Evolutionary conservation across 2,113 vertebrate species (phyloP).

Genomic region (Cavia aperea): DNA sequence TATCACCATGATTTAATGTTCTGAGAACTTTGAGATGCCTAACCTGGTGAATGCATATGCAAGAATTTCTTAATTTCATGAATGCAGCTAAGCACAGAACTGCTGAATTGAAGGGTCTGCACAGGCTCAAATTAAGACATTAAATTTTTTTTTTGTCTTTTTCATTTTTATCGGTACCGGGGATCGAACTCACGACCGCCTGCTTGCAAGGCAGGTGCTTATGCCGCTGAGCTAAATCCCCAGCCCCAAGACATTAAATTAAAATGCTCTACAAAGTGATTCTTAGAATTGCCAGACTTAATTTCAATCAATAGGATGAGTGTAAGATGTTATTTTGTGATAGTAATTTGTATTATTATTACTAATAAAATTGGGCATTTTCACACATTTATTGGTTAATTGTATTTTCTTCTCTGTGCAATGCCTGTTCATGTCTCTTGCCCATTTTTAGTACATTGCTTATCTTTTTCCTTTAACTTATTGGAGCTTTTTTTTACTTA

Average conservation of each 20-base stretch:
- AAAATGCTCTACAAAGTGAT: not conserved
- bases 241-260: not conserved
- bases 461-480: not conserved
- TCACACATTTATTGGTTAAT: not conserved
- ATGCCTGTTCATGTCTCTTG: slow-evolving; percentile 19
- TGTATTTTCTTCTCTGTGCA: slow-evolving; percentile 26
- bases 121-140: not conserved
- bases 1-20: not conserved
- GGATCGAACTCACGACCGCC: too few relatives aligned
- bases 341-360: not conserved
- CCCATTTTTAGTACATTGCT: slow-evolving; percentile 34
- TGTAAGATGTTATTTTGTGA: not conserved
- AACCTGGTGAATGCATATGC: not conserved
- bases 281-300: not conserved
- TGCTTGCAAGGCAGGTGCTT: too few relatives aligned
- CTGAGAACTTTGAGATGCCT: not conserved
- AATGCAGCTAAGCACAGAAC: not conserved
- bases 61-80: not conserved
- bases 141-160: not conserved
- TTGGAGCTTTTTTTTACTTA: not conserved
- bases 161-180: too few relatives aligned
- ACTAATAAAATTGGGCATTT: slow-evolving; percentile 1
- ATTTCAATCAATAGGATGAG: not conserved
- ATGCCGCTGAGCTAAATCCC: too few relatives aligned
- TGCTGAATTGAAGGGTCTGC: not conserved